A percentile compares a stretch with the other conserved stretches of the same genome.
phyloP scores from a whole-genome alignment of 2,113 vertebrate genomes.

The Cottus gobio region DNA sequence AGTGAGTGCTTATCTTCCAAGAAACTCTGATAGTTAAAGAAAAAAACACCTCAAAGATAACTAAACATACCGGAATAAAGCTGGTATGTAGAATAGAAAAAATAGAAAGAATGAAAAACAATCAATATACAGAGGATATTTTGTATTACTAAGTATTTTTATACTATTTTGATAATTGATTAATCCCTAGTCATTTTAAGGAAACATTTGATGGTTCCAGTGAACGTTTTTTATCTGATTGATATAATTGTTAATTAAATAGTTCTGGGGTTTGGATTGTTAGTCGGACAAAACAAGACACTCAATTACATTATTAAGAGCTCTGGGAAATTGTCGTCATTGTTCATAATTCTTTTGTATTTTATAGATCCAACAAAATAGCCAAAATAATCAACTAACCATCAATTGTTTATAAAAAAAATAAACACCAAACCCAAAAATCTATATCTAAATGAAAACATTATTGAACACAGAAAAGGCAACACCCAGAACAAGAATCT shows the following conservation, averaged over 20 bases:
- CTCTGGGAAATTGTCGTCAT: too few species aligned
- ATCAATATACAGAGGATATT: neutral
- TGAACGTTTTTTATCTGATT: neutral
- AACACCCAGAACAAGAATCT: slow-evolving; percentile 16
- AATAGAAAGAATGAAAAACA: too few species aligned
- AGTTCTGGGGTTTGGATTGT: neutral
- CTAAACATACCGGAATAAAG: neutral
- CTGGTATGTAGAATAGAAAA: too few species aligned
- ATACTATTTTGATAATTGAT: neutral
- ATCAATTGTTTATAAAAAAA: neutral
- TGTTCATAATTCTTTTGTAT: neutral
- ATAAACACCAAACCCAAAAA: neutral
- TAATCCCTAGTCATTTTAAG: neutral
- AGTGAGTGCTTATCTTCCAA: slow-evolving; percentile 9
- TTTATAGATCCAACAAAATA: neutral
- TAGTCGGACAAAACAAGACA: neutral
- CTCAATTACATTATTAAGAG: neutral
- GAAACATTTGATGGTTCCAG: neutral
- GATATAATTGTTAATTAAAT: neutral
- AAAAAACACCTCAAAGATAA: slow-evolving; percentile 7
- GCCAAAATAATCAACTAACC: neutral
- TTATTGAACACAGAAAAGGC: neutral
- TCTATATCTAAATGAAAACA: neutral
- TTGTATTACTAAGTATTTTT: too few species aligned
- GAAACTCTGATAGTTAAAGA: neutral